Conservation (phyloP, 2,113 vertebrate species). For the Lethenteron reissneri region DNA sequence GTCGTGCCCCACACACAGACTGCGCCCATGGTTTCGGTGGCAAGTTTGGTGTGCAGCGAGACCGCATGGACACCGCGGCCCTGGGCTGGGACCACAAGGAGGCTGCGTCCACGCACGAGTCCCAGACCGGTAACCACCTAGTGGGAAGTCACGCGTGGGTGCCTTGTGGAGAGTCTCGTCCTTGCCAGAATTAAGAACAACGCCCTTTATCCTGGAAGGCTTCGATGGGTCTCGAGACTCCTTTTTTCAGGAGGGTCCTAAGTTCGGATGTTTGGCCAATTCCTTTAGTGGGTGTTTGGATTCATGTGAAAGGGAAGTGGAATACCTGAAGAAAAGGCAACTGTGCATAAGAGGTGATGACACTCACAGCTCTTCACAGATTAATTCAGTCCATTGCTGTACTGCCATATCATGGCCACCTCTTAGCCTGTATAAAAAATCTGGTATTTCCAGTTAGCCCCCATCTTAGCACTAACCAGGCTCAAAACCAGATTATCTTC, state of each 20-base stretch:
- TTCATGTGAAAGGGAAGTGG: not conserved
- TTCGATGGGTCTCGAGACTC: not conserved
- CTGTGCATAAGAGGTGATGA: no score
- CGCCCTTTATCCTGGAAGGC: not conserved
- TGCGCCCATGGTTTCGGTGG: conserved; percentile 26
- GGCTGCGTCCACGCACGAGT: conserved; percentile 17
- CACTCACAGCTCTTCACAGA: no score
- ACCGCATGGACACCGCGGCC: conserved; percentile 35
- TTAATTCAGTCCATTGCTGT: no score
- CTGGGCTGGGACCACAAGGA: conserved; percentile 26
- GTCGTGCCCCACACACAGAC: conserved; percentile 14
- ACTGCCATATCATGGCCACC: no score
- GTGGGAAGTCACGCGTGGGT: not conserved
- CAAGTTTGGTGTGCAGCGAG: conserved; percentile 46
- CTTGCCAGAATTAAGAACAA: not conserved
- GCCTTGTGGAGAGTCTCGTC: not conserved
- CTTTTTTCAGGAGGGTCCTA: not conserved
- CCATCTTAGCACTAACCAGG: no score
- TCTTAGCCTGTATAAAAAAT: no score
- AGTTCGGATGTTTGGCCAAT: not conserved
- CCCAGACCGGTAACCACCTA: conserved; percentile 23
- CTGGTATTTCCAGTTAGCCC: no score
- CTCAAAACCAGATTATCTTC: no score
- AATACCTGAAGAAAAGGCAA: not conserved
- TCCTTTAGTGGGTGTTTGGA: not conserved